Evolutionary conservation across 2,797 vertebrate genomes (phyloP), one percentile per base, ranked within the genome.

Genomic region (Gephyroberyx darwinii): DNA sequence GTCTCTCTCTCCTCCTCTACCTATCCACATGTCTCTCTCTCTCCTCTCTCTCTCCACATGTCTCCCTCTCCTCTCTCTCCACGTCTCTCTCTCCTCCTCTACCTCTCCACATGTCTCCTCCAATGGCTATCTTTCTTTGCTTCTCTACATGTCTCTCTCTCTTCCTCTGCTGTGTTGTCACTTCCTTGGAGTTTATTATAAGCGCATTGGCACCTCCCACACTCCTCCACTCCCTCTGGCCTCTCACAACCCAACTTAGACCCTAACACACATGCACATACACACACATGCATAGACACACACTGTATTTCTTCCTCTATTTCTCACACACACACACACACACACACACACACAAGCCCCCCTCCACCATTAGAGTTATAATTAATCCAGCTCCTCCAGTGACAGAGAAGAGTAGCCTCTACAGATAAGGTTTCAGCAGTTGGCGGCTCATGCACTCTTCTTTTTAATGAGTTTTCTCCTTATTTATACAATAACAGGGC

Each of bases 351-450:
- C 33, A 72, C 35, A 62, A 48, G 22, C 17, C 35, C 63, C 52
- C 58, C 48, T 69, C 56, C 83, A 81, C 82, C 85, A 52, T 69
- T 70, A 8, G 85, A 90, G 90, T 91, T 92, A 92, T 87, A 90
- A 90, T 92, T 92, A 92, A 88, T 92, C 88, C 80, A 83, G 82
- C 67, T 83, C 74, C 88, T 89, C 78, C 84, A 72, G 84, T 91
- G 83, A 87, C 89, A 75, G 90, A 75, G 80, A 85, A 81, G 81
- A 69, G 86, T 84, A 85, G 77, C 35, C 45, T 60, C 66, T 75
- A 13, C 82, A 87, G 90, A 91, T 91, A 82, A 14, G 50, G 78
- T 91, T 89, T 89, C 91, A 91, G 80, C 82, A 84, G 78, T 83
- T 84, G 77, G 84, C 80, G 75, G 84, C 80, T 73, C 31, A 53